Evolutionary conservation across 2,888 invertebrate species (phyloP), one percentile per base, ranked within the genome.

Genomic region (Schizotus pectinicornis): DNA sequence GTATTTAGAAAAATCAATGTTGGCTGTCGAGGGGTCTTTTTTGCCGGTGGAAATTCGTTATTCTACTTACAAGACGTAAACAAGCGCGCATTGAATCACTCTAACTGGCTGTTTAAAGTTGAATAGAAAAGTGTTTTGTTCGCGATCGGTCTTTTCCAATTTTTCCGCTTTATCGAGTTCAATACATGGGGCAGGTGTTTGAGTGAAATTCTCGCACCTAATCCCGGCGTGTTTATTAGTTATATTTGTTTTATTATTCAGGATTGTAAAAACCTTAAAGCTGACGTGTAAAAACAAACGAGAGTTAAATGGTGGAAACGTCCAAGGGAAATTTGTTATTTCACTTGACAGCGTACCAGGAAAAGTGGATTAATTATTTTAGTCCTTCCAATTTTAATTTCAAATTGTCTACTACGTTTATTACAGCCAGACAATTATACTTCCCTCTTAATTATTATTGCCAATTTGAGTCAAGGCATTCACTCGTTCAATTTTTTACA

Each of bases 351-450:
- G 51, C 43, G 12, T 48, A 55, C 49, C 38, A 45, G 34, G 56
- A 48, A 60, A 58, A 58, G 58, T 58, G 46, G 52, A 58, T 58
- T 53, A 58, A 58, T 58, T 58, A 53, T 56, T 56, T 56, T 47
- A 41, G 46, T 47, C 46, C 35, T 56, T 30, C 56, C 51, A 56
- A 56, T 51, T 56, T 56, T 59, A 55, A 62, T 56, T 59, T 62
- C 47, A 62, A 59, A 56, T 56, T 62, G 58, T 51, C 52, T 43
- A 51, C 45, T 51, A 39, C 39, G 54, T 61, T 61, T 61, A 61
- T 61, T 58, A 55, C 54, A 36, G 38, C 37, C 30, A 11, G 34
- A 47, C 46, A 56, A 62, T 62, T 62, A 59, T 12, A 55, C 33
- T 45, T 47, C 36, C 39, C 46, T 45, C 46, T 58, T 58, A 61